These are phyloP conservation scores for Sterna hirundo DNA, from an alignment of 2,113 vertebrate genomes.

Conservation along the genomic window DNA sequence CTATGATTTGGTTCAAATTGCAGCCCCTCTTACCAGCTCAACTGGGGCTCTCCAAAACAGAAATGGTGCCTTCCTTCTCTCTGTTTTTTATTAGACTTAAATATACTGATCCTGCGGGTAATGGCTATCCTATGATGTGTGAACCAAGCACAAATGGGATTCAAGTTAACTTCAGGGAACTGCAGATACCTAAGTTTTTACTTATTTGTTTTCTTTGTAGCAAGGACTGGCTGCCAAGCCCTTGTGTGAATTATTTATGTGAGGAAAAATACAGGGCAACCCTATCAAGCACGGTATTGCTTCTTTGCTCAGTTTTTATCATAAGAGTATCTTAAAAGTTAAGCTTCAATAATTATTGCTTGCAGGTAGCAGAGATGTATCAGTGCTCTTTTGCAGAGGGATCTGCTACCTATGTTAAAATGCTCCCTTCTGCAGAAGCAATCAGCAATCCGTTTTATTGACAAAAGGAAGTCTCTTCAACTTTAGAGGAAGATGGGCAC, in stretches of 20 bases:
- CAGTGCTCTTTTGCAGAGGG: background rate
- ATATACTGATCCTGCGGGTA: background rate
- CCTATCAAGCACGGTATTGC: background rate
- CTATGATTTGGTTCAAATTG: background rate
- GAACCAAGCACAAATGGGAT: background rate
- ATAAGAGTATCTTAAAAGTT: background rate
- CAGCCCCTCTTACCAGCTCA: background rate
- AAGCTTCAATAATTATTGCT: background rate
- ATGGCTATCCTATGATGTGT: background rate
- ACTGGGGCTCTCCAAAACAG: background rate
- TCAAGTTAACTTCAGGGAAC: background rate
- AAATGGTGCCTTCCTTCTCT: background rate
- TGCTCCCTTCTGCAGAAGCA: background rate
- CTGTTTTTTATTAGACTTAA: background rate
- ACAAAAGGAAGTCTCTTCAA: background rate
- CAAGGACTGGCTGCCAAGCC: background rate
- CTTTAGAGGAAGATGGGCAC: background rate
- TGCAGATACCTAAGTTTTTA: background rate
- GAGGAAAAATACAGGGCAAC: background rate
- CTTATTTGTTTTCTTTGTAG: background rate
- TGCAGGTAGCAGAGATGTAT: background rate
- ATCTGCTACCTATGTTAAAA: background rate
- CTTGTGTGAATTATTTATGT: background rate
- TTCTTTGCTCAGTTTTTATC: background rate
- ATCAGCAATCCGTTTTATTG: background rate